Evolutionary conservation across 2,888 invertebrate genomes (phyloP).

Genomic region (Catocala fraxini): DNA sequence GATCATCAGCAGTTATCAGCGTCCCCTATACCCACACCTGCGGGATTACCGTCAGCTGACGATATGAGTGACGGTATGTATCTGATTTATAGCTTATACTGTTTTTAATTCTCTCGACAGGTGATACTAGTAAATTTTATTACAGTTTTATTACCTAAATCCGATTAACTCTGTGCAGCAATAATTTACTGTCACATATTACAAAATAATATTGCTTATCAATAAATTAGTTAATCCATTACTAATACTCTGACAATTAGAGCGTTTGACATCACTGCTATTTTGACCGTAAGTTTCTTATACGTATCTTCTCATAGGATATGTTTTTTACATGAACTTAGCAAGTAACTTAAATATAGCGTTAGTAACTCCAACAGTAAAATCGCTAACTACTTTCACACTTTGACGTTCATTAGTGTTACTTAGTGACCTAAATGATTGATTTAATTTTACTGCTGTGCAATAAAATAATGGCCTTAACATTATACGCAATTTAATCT

Average conservation of each 20-base stretch:
- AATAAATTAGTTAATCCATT: constrained; percentile 15
- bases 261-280: constrained; percentile 12
- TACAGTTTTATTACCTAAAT: constrained; percentile 1
- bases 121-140: not conserved
- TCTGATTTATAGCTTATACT: constrained; percentile 1
- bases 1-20: constrained; percentile 79
- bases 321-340: no score
- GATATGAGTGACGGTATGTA: constrained; percentile 91
- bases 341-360: no score
- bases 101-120: not conserved
- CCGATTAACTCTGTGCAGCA: not conserved
- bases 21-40: constrained; percentile 73
- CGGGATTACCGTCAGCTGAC: constrained; percentile 85
- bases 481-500: no score
- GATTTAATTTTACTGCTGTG: no score
- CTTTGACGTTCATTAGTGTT: no score
- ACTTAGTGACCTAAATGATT: no score
- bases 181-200: constrained; percentile 24
- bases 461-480: no score
- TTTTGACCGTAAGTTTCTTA: no score
- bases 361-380: no score
- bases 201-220: constrained; percentile 12
- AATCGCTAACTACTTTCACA: no score
- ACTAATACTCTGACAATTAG: constrained; percentile 8
- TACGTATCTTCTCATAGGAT: no score